Evolutionary conservation across 2,113 vertebrate genomes (phyloP).

Genomic region (Xiphias gladius): DNA sequence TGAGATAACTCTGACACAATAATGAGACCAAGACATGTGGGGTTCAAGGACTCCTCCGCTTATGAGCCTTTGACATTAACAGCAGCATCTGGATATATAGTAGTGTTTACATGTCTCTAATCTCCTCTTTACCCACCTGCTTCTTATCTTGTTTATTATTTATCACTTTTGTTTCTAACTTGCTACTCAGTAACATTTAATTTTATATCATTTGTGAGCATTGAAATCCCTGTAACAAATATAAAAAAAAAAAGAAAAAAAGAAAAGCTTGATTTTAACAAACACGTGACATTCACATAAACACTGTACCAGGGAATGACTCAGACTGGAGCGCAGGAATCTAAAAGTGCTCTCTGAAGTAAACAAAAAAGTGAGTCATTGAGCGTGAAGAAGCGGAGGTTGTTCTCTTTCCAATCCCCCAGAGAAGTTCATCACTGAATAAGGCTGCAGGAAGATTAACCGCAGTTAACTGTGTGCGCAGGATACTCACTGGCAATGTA

Average conservation of each 20-base stretch:
- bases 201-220: neutral
- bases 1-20: neutral
- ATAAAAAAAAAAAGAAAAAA: neutral
- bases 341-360: conserved; percentile 6
- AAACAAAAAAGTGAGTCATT: conserved; percentile 3
- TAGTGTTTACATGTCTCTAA: neutral
- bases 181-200: neutral
- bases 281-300: neutral
- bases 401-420: neutral
- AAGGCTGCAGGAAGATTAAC: neutral
- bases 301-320: neutral
- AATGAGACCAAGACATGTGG: neutral
- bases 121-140: neutral
- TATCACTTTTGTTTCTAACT: neutral
- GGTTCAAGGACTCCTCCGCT: neutral
- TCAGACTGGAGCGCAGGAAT: neutral
- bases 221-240: neutral
- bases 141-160: neutral
- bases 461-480: neutral
- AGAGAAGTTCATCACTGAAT: neutral
- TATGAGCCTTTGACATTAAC: conserved; percentile 6
- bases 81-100: neutral
- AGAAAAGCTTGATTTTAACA: neutral
- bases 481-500: conserved; percentile 86
- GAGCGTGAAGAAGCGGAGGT: neutral